A percentile compares a stretch with the other conserved stretches of the same genome.
Evolutionary conservation across 2,888 invertebrate species (phyloP).

Genomic region (Volucella inflata): DNA sequence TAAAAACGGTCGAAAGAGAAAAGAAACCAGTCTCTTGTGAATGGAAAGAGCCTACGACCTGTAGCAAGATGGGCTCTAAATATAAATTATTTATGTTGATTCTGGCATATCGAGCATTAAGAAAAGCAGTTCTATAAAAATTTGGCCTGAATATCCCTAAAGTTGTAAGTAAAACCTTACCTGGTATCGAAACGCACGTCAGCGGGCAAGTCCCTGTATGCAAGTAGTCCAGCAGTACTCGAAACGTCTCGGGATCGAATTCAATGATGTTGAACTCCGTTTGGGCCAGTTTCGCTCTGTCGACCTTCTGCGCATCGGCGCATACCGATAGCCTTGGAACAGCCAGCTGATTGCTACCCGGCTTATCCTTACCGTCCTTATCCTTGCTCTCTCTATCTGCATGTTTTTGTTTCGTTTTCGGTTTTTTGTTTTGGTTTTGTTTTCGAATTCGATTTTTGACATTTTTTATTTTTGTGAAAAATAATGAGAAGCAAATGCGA

Average conservation of each 20-base stretch:
- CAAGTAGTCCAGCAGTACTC: slow-evolving; percentile 94
- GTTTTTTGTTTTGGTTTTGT: slow-evolving; percentile 49
- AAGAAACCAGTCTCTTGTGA: no score
- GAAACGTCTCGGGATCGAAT: slow-evolving; percentile 96
- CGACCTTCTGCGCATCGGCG: slow-evolving; percentile 97
- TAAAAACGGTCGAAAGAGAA: no score
- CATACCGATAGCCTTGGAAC: slow-evolving; percentile 95
- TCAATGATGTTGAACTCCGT: slow-evolving; percentile 98
- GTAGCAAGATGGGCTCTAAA: no score
- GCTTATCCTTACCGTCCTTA: slow-evolving; percentile 91
- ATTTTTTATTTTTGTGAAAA: slow-evolving; percentile 41
- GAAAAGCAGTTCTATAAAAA: no score
- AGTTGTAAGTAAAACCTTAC: slow-evolving; percentile 81
- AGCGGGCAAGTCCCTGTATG: slow-evolving; percentile 96
- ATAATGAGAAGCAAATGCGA: slow-evolving; percentile 67
- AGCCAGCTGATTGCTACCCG: slow-evolving; percentile 89
- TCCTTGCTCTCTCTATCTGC: slow-evolving; percentile 92
- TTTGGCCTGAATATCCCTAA: not conserved
- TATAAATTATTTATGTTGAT: no score
- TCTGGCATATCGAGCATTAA: no score
- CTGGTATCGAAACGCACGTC: slow-evolving; percentile 96
- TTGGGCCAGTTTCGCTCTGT: slow-evolving; percentile 94
- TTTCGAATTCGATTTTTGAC: slow-evolving; percentile 15
- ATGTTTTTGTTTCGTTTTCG: slow-evolving; percentile 44
- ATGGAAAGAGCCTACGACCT: no score